Conservation (phyloP, 2,888 invertebrate species). For the Zygaena filipendulae region DNA sequence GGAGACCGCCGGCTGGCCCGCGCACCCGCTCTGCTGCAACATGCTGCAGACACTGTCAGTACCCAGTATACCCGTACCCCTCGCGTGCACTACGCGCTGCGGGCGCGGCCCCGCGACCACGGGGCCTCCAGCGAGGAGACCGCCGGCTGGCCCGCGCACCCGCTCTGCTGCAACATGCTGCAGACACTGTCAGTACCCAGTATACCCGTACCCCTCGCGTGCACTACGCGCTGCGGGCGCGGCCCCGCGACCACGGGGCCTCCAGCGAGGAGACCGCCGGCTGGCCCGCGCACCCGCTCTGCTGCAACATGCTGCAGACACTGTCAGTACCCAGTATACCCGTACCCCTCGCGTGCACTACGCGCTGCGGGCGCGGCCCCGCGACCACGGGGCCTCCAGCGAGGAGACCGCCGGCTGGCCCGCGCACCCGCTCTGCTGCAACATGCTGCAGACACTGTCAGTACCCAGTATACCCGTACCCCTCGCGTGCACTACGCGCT, state of each 20-base stretch:
- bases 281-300: constrained; percentile 88
- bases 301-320: constrained; percentile 84
- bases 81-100: too few species aligned
- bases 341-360: too few species aligned
- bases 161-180: constrained; percentile 86
- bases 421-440: constrained; percentile 87
- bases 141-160: constrained; percentile 83
- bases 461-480: too few species aligned
- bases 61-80: too few species aligned
- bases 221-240: constrained; percentile 45
- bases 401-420: constrained; percentile 82
- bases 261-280: constrained; percentile 76
- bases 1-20: constrained; percentile 79
- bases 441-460: constrained; percentile 87
- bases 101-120: constrained; percentile 40
- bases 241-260: constrained; percentile 39
- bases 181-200: constrained; percentile 82
- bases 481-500: too few species aligned
- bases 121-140: constrained; percentile 70
- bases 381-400: constrained; percentile 48
- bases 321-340: constrained; percentile 79
- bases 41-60: constrained; percentile 87
- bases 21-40: constrained; percentile 88
- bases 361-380: constrained; percentile 40
- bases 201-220: too few species aligned